A percentile compares a stretch with the other conserved stretches of the same genome.
Evolutionary conservation across 2,113 vertebrate species (phyloP).

Genomic region (Podiceps cristatus): DNA sequence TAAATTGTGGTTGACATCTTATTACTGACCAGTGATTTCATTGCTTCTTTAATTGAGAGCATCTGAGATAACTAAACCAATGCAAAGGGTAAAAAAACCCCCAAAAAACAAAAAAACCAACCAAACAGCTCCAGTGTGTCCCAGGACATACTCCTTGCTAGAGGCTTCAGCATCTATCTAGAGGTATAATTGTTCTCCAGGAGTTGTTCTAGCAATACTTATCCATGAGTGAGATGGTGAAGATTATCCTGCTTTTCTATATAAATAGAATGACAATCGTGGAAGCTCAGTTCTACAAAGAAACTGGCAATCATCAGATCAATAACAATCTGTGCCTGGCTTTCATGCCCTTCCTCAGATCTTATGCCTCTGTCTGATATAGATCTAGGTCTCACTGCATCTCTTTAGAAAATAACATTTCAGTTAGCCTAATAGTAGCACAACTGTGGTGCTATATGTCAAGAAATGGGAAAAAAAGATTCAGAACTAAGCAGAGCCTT

Average conservation of each 20-base stretch:
- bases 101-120: too few relatives aligned
- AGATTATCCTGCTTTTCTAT: neutral
- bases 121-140: neutral
- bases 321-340: neutral
- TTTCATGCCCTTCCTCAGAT: neutral
- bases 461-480: neutral
- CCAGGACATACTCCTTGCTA: neutral
- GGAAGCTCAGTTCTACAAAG: neutral
- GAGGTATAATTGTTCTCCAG: neutral
- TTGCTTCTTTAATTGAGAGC: neutral
- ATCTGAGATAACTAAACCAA: neutral
- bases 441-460: neutral
- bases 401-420: constrained; percentile 19
- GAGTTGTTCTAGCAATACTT: neutral
- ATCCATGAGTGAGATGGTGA: neutral
- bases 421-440: neutral
- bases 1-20: neutral
- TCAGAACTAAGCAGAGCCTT: neutral
- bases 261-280: neutral
- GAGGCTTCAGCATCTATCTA: neutral
- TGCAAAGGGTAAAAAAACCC: neutral
- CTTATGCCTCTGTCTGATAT: neutral
- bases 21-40: neutral
- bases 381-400: neutral
- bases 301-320: neutral